phyloP scores from a whole-genome alignment of 1,140 invertebrate genomes.

The Brachystomella parvula region DNA sequence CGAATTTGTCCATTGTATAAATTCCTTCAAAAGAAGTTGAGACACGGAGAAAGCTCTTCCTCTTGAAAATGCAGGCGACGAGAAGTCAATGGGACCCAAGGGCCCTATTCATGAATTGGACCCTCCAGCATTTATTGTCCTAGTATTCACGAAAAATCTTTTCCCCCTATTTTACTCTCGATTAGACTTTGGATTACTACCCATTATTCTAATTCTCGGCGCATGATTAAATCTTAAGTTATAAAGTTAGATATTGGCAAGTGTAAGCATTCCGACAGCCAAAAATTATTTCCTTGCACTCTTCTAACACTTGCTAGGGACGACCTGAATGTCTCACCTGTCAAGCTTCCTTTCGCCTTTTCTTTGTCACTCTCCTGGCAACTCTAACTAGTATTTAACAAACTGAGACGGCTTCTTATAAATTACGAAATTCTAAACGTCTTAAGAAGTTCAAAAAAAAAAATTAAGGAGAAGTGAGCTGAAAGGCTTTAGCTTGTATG shows the following conservation, averaged over 20 bases:
- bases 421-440: too few relatives aligned
- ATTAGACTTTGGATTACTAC: too few relatives aligned
- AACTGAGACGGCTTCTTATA: too few relatives aligned
- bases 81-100: background rate
- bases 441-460: too few relatives aligned
- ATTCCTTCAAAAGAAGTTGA: background rate
- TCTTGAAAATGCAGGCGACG: background rate
- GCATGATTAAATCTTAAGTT: background rate
- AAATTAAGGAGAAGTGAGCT: background rate
- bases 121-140: background rate
- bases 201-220: background rate
- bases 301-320: background rate
- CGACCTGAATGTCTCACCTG: constrained; percentile 4
- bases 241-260: background rate
- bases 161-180: too few relatives aligned
- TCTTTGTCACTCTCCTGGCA: too few relatives aligned
- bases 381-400: too few relatives aligned
- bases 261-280: background rate
- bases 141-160: too few relatives aligned
- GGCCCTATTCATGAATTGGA: constrained; percentile 5
- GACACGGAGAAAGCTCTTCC: background rate
- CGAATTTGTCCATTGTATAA: too few relatives aligned
- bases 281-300: background rate
- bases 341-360: too few relatives aligned
- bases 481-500: background rate